Percentiles rank a stretch among this genome's conserved stretches.
These are phyloP conservation scores for Bos taurus DNA, from an alignment of 2,113 vertebrate genomes.

Conservation along the genomic window ARS-UCD2.0 NC_037328.1:126553001-126553500, in stretches of 20 bases:
- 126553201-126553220: background rate
- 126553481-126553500: background rate
- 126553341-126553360: background rate
- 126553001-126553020: constrained; percentile 1
- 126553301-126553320: background rate
- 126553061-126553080: background rate
- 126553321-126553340: background rate
- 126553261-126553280: background rate
- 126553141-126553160: background rate
- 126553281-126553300: background rate
- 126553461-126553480: background rate
- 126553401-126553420: background rate
- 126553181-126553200: background rate
- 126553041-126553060: background rate
- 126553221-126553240: constrained; percentile 26
- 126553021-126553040: background rate
- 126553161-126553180: background rate
- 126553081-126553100: background rate
- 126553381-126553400: constrained; percentile 2
- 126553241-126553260: background rate
- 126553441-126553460: background rate
- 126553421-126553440: constrained; percentile 32
- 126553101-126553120: background rate
- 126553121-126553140: background rate
- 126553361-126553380: background rate